These are phyloP conservation scores for Morone saxatilis DNA, from an alignment of 2,113 vertebrate genomes.

Conservation along the genomic window DNA sequence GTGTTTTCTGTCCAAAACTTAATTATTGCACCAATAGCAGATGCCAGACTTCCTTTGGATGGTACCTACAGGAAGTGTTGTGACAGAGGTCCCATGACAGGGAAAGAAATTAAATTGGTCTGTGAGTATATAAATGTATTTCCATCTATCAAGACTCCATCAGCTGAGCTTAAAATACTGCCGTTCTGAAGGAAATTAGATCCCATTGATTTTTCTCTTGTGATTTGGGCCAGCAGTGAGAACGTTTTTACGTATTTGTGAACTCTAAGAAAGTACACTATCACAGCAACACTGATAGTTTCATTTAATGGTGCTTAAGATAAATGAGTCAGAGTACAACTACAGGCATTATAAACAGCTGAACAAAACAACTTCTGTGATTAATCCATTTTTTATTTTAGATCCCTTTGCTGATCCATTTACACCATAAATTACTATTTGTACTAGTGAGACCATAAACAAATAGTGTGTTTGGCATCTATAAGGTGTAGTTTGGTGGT, in stretches of 20 bases:
- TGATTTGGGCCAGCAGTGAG: slow-evolving; percentile 40
- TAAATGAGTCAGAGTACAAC: slow-evolving; percentile 14
- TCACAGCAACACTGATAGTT: neutral
- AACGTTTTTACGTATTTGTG: slow-evolving; percentile 40
- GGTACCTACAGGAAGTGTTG: slow-evolving; percentile 81
- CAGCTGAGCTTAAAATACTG: slow-evolving; percentile 47
- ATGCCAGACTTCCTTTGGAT: slow-evolving; percentile 81
- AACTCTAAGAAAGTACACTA: slow-evolving; percentile 9
- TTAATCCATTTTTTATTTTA: slow-evolving; percentile 23
- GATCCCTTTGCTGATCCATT: neutral
- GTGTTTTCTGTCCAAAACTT: slow-evolving; percentile 71
- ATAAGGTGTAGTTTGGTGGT: neutral
- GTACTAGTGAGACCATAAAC: neutral
- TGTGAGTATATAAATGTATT: slow-evolving; percentile 61
- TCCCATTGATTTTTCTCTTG: slow-evolving; percentile 57
- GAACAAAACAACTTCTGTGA: slow-evolving; percentile 1
- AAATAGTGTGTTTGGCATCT: neutral
- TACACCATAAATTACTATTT: neutral
- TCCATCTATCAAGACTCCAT: slow-evolving; percentile 55
- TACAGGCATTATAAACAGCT: slow-evolving; percentile 10
- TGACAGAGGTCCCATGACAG: slow-evolving; percentile 66
- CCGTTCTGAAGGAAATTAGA: slow-evolving; percentile 60
- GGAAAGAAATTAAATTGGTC: slow-evolving; percentile 62
- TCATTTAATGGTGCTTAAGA: slow-evolving; percentile 29
- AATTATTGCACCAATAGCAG: slow-evolving; percentile 77